Base-by-base conservation (phyloP, 2,797 vertebrate genomes). In the Odontamblyopus lacepedii region DNA sequence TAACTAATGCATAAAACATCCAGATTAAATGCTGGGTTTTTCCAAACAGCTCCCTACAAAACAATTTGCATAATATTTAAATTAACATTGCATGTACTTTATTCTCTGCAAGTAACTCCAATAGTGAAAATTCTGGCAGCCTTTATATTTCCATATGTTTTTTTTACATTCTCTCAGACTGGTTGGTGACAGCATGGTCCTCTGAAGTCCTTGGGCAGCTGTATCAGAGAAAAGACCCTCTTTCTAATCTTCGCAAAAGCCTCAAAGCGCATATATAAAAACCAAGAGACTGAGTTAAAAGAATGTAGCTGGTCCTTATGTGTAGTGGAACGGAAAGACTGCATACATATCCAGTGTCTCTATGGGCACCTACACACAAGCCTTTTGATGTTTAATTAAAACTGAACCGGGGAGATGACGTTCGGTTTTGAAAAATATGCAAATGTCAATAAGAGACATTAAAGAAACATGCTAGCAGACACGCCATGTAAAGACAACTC, bases 341-440 rank as follows among this genome's bases (percentile, higher is more conserved):
- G n/a, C 57, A 56, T 75, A 79, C 72, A 70, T 78, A 82, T 82
- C 79, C 81, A 87, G 73, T 67, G 86, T 85, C 88, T 85, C 87
- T 79, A 79, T 81, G 80, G 84, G 87, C 82, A 87, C 79, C 77
- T 76, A 79, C 53, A 70, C 77, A 62, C n/a, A 5, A 4, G 72
- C 82, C 88, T 78, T 93, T 91, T 93, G 92, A 94, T 93, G 93
- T 94, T 93, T 94, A 93, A 94, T 94, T 93, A 93, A 94, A 92
- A 87, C 80, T 19, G 75, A 82, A 83, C 69, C 48, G 29, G 72
- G 78, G 80, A 63, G 73, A 63, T 70, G 72, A 63, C 12, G n/a
- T 38, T 87, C 77, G 85, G 86, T 91, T 92, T 92, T 80, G 83
- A 79, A 88, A 89, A 93, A 91, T 91, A 93, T 90, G 88, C 88